Evolutionary conservation across 2,797 vertebrate genomes (phyloP), one percentile per base, ranked within the genome.

Genomic region (Austrolebias charrua): DNA sequence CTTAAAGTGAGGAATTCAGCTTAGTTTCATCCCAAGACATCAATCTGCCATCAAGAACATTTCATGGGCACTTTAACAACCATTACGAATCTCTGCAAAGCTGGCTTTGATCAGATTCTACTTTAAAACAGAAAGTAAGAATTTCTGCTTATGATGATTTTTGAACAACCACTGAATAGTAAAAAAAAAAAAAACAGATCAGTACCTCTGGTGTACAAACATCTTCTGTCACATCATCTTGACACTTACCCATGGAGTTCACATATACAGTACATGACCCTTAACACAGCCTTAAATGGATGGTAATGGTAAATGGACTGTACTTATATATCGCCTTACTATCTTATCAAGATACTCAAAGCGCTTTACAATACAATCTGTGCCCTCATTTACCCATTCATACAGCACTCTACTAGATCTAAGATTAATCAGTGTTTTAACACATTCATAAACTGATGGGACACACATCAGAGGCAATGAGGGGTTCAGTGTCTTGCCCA

Each of bases 1-100:
- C 86, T 86, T 65, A 80, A 82, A 79, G 73, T 50, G n/a, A 62
- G 54, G 63, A 69, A 75, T 75, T 82, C 60, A 40, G 31, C 20
- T n/a, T 43, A 14, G 60, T 57, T 78, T 81, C 76, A 11, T 73
- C 55, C 70, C 43, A 47, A 54, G 64, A 75, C 62, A 74, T 71
- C 75, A 65, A 66, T 74, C 79, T 60, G 16, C 69, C 71, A 72
- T 69, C 74, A 71, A 24, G 40, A 61, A 61, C 53, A 61, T 69
- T 47, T 63, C 48, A 57, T 11, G 40, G 66, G 48, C 28, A 63
- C 50, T 68, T 81, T 57, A 76, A 66, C 59, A 53, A 60, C 58
- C 51, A 62, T 63, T 65, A 28, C 40, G 46, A 35, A 43, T 60
- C 63, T 66, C 57, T 55, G 73, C 63, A 46, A 72, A 5, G 60